phyloP scores from a whole-genome alignment of 2,797 vertebrate genomes.

The Enteromius thamalakanensis region DNA sequence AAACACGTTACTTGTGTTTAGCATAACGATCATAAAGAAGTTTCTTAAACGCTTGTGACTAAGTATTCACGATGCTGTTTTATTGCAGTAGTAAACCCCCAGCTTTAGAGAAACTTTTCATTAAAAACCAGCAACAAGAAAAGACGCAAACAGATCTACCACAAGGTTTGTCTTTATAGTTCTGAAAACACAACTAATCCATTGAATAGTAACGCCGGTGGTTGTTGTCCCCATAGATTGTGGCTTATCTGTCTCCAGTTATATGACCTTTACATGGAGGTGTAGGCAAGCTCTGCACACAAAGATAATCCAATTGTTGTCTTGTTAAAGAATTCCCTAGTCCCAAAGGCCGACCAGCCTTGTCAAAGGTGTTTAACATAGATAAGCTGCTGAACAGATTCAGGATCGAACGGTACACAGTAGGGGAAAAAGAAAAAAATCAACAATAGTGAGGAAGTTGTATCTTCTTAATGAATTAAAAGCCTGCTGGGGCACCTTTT shows the following conservation, averaged over 20 bases:
- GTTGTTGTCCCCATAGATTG: constrained; percentile 46
- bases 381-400: constrained; percentile 74
- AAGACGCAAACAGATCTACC: neutral
- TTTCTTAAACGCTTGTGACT: neutral
- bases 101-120: constrained; percentile 15
- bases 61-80: neutral
- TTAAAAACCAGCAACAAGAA: constrained; percentile 21
- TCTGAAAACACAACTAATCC: constrained; percentile 48
- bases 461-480: constrained; percentile 48
- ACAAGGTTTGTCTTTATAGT: constrained; percentile 28
- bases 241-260: constrained; percentile 70
- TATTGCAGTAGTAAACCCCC: neutral
- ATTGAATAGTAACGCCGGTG: constrained; percentile 44
- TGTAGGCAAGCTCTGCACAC: constrained; percentile 60
- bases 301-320: constrained; percentile 72
- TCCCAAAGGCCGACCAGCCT: constrained; percentile 71
- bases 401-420: constrained; percentile 51
- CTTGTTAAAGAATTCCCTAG: constrained; percentile 66
- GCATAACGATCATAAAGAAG: neutral
- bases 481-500: constrained; percentile 7
- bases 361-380: constrained; percentile 79
- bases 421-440: constrained; percentile 35
- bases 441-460: constrained; percentile 65
- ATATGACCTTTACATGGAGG: constrained; percentile 77
- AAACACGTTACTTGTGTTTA: neutral